phyloP scores from a whole-genome alignment of 2,888 invertebrate species.

The Esperia sulphurella region DNA sequence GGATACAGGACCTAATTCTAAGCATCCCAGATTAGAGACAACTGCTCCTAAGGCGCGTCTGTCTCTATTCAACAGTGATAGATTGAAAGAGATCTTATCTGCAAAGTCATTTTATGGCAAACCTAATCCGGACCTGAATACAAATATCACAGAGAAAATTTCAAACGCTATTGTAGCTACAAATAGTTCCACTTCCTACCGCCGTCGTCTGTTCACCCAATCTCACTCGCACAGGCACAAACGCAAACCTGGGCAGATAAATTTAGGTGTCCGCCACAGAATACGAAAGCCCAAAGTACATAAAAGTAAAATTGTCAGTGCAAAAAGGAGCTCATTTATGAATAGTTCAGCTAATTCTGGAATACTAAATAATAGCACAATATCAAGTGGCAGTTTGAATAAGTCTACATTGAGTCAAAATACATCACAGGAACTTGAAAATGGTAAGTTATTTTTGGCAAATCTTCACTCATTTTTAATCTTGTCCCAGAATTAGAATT shows the following conservation, averaged over 20 bases:
- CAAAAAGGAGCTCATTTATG: constrained; percentile 22
- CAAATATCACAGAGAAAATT: constrained; percentile 45
- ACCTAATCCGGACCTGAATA: constrained; percentile 58
- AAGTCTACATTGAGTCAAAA: constrained; percentile 48
- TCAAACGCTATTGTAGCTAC: constrained; percentile 53
- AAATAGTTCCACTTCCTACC: constrained; percentile 22
- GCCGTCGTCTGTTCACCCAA: constrained; percentile 40
- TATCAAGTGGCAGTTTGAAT: constrained; percentile 25
- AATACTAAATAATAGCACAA: constrained; percentile 26
- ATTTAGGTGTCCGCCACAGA: constrained; percentile 82
- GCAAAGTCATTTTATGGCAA: constrained; percentile 79
- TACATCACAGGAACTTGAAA: constrained; percentile 50
- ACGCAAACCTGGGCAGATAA: constrained; percentile 80
- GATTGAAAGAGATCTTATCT: constrained; percentile 70
- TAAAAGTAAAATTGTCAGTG: constrained; percentile 35
- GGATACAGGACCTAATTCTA: constrained; percentile 50
- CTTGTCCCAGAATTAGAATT: not conserved
- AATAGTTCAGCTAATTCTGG: constrained; percentile 18
- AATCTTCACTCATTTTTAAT: not conserved
- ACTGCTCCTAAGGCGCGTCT: constrained; percentile 62
- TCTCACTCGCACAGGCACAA: constrained; percentile 44
- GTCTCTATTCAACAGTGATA: constrained; percentile 64
- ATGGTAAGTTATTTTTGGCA: constrained; percentile 40
- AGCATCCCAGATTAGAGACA: constrained; percentile 54
- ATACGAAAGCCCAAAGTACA: constrained; percentile 81